phyloP scores from a whole-genome alignment of 2,888 invertebrate genomes.

The Phyto melanocephala region DNA sequence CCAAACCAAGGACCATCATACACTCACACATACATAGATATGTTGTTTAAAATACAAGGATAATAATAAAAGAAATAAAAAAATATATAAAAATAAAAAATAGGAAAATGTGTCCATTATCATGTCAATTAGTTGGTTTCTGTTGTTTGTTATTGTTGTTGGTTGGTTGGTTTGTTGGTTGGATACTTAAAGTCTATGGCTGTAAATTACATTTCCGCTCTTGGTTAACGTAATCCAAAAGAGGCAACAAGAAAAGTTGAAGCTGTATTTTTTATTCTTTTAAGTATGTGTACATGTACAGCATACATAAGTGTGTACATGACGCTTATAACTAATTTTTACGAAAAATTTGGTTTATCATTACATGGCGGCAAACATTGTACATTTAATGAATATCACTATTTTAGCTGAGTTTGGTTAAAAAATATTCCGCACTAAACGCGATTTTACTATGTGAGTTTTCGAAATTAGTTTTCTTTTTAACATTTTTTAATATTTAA shows the following conservation, averaged over 20 bases:
- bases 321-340: too few relatives aligned
- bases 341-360: too few relatives aligned
- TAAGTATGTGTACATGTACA: too few relatives aligned
- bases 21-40: too few relatives aligned
- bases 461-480: too few relatives aligned
- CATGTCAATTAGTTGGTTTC: conserved; percentile 30
- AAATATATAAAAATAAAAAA: background rate
- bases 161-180: background rate
- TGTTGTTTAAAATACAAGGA: background rate
- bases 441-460: too few relatives aligned
- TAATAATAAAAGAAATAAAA: background rate
- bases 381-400: too few relatives aligned
- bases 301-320: too few relatives aligned
- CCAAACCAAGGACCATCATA: background rate
- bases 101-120: conserved; percentile 33
- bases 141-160: background rate
- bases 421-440: too few relatives aligned
- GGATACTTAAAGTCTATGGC: background rate
- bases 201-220: conserved; percentile 28
- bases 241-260: background rate
- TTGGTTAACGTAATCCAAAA: background rate
- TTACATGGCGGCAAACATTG: too few relatives aligned
- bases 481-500: too few relatives aligned
- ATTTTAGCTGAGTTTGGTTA: too few relatives aligned
- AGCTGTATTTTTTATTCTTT: background rate